A percentile compares a stretch with the other conserved stretches of the same genome.
These are phyloP conservation scores for Mesoclemmys tuberculata DNA, from an alignment of 2,113 vertebrate genomes.

Conservation along the genomic window DNA sequence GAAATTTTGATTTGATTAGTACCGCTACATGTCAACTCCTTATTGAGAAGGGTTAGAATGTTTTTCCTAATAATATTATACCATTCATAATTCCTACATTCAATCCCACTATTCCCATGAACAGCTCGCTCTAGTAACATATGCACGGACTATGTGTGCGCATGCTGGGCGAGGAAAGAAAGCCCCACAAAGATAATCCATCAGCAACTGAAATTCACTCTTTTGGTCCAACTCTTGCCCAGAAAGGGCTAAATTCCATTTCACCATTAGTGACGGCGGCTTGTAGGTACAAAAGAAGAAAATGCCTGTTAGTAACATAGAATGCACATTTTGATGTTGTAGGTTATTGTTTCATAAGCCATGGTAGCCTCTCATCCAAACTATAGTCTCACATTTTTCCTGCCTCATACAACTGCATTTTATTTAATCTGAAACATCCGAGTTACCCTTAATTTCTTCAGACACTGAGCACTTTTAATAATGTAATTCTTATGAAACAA, in stretches of 20 bases:
- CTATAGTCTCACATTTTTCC: background rate
- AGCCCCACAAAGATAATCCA: background rate
- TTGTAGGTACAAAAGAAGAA: background rate
- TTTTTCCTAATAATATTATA: too few species aligned
- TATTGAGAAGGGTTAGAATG: too few species aligned
- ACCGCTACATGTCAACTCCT: too few species aligned
- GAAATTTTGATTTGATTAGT: background rate
- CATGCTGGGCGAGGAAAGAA: background rate
- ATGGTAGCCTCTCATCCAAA: background rate
- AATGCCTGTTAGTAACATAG: background rate
- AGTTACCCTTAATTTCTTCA: slow-evolving; percentile 43
- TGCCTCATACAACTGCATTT: slow-evolving; percentile 1
- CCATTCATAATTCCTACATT: too few species aligned
- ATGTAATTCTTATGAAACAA: slow-evolving; percentile 42
- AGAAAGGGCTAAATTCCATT: background rate
- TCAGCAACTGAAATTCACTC: background rate
- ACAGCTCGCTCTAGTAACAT: too few species aligned
- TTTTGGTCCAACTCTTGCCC: background rate
- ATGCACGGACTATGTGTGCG: too few species aligned
- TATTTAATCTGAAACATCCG: slow-evolving; percentile 31
- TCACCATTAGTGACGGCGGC: background rate
- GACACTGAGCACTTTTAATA: background rate
- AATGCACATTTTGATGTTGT: background rate
- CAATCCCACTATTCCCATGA: too few species aligned
- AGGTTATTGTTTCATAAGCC: background rate